Percentiles rank a stretch among this genome's conserved stretches.
These are phyloP conservation scores for Machimus rusticus DNA, from an alignment of 2,888 invertebrate species.

Conservation along the genomic window DNA sequence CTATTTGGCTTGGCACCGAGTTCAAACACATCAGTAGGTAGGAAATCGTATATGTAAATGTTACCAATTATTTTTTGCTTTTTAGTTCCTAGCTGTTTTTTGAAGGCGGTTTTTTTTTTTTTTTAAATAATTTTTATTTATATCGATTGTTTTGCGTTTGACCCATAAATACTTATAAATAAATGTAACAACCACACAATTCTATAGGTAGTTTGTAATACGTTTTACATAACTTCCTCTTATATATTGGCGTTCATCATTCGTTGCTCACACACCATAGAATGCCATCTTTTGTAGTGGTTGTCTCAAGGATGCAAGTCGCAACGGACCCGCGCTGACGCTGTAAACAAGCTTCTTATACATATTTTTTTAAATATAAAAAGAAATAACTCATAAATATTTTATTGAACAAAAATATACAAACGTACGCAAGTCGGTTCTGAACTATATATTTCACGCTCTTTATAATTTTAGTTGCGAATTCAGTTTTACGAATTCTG, in stretches of 20 bases:
- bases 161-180: no score
- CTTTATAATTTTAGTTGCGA: neutral
- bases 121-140: no score
- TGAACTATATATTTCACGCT: neutral
- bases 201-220: neutral
- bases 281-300: neutral
- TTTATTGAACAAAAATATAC: neutral
- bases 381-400: conserved; percentile 19
- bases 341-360: neutral
- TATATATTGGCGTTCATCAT: neutral
- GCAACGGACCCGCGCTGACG: neutral
- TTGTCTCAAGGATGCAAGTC: neutral
- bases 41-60: no score
- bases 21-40: no score
- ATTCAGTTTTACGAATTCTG: neutral
- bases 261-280: neutral
- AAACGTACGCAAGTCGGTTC: neutral
- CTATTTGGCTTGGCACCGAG: no score
- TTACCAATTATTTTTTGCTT: no score
- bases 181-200: neutral
- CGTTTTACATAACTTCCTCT: neutral
- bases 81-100: no score
- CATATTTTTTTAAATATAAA: neutral
- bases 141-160: no score
- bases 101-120: no score